Percentiles rank a stretch among this genome's conserved stretches.
phyloP scores from a whole-genome alignment of 2,113 vertebrate genomes.

The Chinchilla lanigera region DNA sequence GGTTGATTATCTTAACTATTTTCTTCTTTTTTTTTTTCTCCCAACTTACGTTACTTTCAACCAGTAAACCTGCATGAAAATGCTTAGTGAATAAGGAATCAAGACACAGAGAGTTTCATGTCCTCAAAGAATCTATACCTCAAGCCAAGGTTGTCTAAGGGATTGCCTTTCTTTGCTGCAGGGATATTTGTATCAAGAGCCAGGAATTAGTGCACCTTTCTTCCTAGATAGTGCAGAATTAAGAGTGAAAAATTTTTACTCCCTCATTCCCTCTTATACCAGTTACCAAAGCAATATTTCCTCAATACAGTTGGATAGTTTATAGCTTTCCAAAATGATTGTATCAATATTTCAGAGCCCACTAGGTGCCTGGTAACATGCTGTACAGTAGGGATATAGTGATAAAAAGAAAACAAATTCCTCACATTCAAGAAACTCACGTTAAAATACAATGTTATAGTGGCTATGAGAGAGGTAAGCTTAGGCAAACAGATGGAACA shows the following conservation, averaged over 20 bases:
- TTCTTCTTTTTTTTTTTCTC: neutral
- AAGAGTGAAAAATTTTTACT: constrained; percentile 43
- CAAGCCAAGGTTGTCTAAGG: neutral
- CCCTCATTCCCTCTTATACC: constrained; percentile 4
- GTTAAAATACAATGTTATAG: neutral
- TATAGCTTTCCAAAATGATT: constrained; percentile 53
- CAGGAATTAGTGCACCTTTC: constrained; percentile 32
- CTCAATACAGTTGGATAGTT: neutral
- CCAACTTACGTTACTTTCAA: neutral
- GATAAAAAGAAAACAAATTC: constrained; percentile 7
- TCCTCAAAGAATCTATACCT: neutral
- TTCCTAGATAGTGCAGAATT: constrained; percentile 22
- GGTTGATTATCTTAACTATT: constrained; percentile 43
- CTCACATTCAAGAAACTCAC: neutral
- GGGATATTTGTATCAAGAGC: neutral
- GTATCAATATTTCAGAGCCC: constrained; percentile 4
- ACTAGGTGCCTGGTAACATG: neutral
- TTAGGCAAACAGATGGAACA: neutral
- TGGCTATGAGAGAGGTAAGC: neutral
- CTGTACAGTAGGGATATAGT: neutral
- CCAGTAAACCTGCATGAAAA: neutral
- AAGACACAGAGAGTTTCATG: neutral
- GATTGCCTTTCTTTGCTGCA: neutral
- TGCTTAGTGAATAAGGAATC: constrained; percentile 44
- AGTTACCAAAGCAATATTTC: constrained; percentile 14